Evolutionary conservation across 2,888 invertebrate genomes (phyloP), one percentile per base, ranked within the genome.

Genomic region (Stratiomys singularior): DNA sequence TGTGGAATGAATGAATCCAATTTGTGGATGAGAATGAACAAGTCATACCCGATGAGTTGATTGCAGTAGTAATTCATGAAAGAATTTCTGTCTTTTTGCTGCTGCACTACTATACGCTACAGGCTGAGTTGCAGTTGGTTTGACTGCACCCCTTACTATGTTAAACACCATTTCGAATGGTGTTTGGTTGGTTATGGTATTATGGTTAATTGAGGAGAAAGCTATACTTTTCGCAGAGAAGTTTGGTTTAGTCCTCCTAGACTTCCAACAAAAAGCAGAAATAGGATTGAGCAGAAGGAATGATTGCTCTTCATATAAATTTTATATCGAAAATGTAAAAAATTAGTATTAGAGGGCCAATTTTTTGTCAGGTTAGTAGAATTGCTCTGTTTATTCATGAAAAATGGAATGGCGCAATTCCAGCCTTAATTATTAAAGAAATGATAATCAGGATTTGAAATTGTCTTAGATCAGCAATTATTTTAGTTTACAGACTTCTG

Each of bases 361-460:
- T 89, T 90, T 91, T 91, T 90, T 91, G 91, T 88, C 90, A 91
- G 0, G 90, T 90, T 87, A 90, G 87, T 87, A 91, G 84, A 83
- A 91, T 86, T 83, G 90, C 85, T 79, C 86, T 84, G 86, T 89
- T 90, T 81, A 88, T 84, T 90, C 90, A 91, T 30, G 84, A 66
- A 18, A 66, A 66, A 66, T 66, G 66, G 21, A 66, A 66, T 5
- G 66, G 66, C n/a, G 66, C 66, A 18, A 27, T 66, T 37, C 66
- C 66, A 3, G 27, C 37, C 37, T 66, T 66, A 18, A 66, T 83
- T 85, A 82, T 86, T n/a, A 74, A 13, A 27, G 72, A 18, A 44
- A 11, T 82, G 80, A 85, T 83, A n/a, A 37, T 66, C 18, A 66
- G 18, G 15, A 5, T 3, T n/a, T 30, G n/a, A 18, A 28, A 1